A percentile compares a stretch with the other conserved stretches of the same genome.
Conservation (phyloP, 2,113 vertebrate genomes). For the Neotoma lepida region DNA sequence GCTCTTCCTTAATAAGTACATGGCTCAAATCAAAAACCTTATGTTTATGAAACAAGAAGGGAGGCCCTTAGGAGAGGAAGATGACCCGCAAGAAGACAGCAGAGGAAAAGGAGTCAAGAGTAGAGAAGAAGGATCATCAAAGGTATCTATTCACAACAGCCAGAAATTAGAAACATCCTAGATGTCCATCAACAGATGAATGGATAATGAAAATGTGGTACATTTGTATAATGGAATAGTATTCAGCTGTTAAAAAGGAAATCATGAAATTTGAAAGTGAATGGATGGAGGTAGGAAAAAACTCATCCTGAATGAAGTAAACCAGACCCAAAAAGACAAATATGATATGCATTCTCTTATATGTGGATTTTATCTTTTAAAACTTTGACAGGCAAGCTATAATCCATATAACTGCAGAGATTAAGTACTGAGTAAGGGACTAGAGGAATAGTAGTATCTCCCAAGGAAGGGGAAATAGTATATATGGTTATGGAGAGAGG, state of each 20-base stretch:
- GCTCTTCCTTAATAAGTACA: conserved; percentile 18
- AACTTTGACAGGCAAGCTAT: background rate
- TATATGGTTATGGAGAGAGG: background rate
- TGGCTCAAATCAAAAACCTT: conserved; percentile 22
- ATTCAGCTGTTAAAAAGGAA: background rate
- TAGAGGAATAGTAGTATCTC: background rate
- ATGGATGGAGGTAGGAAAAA: background rate
- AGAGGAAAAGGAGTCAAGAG: background rate
- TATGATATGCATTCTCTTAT: background rate
- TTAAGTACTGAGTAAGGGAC: background rate
- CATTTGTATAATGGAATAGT: background rate
- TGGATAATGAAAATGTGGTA: background rate
- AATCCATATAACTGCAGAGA: background rate
- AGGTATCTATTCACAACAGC: background rate
- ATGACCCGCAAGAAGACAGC: too few species aligned
- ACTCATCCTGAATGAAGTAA: background rate
- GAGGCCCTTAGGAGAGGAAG: background rate
- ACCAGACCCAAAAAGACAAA: background rate
- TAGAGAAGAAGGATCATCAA: background rate
- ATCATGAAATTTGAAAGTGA: background rate
- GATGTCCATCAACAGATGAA: background rate
- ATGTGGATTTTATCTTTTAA: background rate
- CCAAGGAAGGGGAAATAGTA: background rate
- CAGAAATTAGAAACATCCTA: background rate
- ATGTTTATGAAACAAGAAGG: background rate